Base-by-base conservation (phyloP, 2,797 vertebrate species). In the Lutjanus argentimaculatus region DNA sequence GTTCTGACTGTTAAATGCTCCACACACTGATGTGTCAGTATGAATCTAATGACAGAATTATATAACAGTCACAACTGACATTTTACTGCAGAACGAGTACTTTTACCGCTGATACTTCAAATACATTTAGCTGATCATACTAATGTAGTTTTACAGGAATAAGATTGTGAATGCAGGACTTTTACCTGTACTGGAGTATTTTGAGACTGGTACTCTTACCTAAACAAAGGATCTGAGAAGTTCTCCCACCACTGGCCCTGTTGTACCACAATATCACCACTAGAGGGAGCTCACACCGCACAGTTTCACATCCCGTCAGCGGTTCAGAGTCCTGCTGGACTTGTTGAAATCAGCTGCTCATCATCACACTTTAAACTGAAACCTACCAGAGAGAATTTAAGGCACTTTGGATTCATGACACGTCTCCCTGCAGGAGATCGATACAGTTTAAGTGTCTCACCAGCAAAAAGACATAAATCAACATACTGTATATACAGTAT, bases 211-310 rank as follows among this genome's bases (percentile, higher is more conserved):
- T 36, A 36, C 30, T 36, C 30, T 36, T 36, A 36, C 30, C 30
- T 25, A 25, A 25, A 3, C 3, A 25, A 25, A 25, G 25, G 25
- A 25, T 25, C 25, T 25, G 25, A 25, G 25, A 2, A 25, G 25
- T 25, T 25, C 25, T 36, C 30, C 30, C 2, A 36, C 30, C 30
- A 36, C 30, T 36, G 30, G 30, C 30, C 30, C 16, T 36, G 58
- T 25, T 19, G 7, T 66, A 56, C 3, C 42, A 22, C 16, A 8
- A 6, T 2, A 21, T 76, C 3, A 59, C 64, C 78, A 83, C 43
- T 15, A 81, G 78, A 64, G 71, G 72, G 61, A 0, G 62, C 13
- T 65, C 22, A 61, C 6, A 1, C 1, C 8, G 55, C 45, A 72
- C 21, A 63, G 36, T 21, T 55, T 19, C 9, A 53, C 25, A 43